Evolutionary conservation across 1,140 invertebrate genomes (phyloP).

Genomic region (Drosophila subobscura): DNA sequence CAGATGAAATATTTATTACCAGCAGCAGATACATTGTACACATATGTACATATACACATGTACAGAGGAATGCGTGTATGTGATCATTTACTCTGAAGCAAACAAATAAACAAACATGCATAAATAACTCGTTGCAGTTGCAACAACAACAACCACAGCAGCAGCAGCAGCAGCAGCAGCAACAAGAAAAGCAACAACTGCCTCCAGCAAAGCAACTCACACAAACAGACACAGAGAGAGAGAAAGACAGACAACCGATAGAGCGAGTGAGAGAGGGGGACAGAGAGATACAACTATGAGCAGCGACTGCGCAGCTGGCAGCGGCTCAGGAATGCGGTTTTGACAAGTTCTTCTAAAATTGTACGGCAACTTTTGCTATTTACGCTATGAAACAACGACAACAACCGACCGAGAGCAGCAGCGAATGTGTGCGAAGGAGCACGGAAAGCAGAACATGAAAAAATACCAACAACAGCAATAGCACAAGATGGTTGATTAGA

Average conservation of each 20-base stretch:
- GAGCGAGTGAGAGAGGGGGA: slow-evolving; percentile 12
- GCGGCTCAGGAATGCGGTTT: slow-evolving; percentile 78
- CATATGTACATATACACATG: slow-evolving; percentile 4
- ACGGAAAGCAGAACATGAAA: slow-evolving; percentile 75
- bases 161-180: slow-evolving; percentile 27
- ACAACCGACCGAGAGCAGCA: slow-evolving; percentile 28
- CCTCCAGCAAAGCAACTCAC: slow-evolving; percentile 72
- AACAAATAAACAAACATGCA: slow-evolving; percentile 82
- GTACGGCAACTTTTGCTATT: slow-evolving; percentile 83
- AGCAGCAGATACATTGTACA: slow-evolving; percentile 56
- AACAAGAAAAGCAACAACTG: slow-evolving; percentile 31
- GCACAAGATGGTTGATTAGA: slow-evolving; percentile 21
- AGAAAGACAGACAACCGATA: neutral
- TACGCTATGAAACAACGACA: slow-evolving; percentile 77
- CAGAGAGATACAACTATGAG: slow-evolving; percentile 2
- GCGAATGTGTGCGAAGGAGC: slow-evolving; percentile 75
- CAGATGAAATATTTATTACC: slow-evolving; percentile 48
- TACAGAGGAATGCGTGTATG: slow-evolving; percentile 50
- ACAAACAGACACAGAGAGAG: slow-evolving; percentile 19
- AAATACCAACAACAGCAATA: slow-evolving; percentile 51
- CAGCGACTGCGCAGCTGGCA: slow-evolving; percentile 50
- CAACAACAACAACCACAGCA: slow-evolving; percentile 45
- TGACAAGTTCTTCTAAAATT: slow-evolving; percentile 83
- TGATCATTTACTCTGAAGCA: slow-evolving; percentile 79
- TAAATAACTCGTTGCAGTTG: slow-evolving; percentile 82